Conservation (phyloP, 2,888 invertebrate species). For the Diadromus collaris region DNA sequence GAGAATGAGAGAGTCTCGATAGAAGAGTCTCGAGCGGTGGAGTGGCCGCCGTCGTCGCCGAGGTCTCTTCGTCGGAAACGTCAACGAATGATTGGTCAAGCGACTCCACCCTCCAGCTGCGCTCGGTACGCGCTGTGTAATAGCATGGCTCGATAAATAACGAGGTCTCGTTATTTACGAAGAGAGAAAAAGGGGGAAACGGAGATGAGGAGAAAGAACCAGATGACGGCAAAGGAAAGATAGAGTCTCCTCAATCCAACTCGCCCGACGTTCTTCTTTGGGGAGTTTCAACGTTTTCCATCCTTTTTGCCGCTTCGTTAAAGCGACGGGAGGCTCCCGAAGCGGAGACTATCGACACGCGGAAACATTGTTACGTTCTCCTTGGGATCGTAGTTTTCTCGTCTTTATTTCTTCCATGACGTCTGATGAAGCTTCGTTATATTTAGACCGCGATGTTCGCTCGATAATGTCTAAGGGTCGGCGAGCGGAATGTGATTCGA, state of each 20-base stretch:
- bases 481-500: background rate
- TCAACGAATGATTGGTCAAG: constrained; percentile 56
- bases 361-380: constrained; percentile 22
- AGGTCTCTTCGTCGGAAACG: constrained; percentile 42
- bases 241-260: constrained; percentile 19
- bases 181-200: constrained; percentile 27
- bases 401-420: background rate
- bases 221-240: background rate
- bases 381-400: background rate
- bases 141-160: constrained; percentile 60
- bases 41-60: constrained; percentile 11
- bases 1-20: constrained; percentile 13
- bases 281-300: constrained; percentile 18
- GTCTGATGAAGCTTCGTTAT: constrained; percentile 8
- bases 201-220: background rate
- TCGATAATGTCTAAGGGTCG: constrained; percentile 3
- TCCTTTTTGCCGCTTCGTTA: constrained; percentile 17
- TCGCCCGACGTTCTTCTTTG: constrained; percentile 14
- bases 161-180: constrained; percentile 60
- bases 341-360: background rate
- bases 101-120: constrained; percentile 12
- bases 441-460: constrained; percentile 1
- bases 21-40: background rate
- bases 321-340: constrained; percentile 6
- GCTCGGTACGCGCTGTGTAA: constrained; percentile 37